Percentiles rank a stretch among this genome's conserved stretches.
Conservation (phyloP, 1,140 invertebrate genomes). For the Lepidostoma basale region DNA sequence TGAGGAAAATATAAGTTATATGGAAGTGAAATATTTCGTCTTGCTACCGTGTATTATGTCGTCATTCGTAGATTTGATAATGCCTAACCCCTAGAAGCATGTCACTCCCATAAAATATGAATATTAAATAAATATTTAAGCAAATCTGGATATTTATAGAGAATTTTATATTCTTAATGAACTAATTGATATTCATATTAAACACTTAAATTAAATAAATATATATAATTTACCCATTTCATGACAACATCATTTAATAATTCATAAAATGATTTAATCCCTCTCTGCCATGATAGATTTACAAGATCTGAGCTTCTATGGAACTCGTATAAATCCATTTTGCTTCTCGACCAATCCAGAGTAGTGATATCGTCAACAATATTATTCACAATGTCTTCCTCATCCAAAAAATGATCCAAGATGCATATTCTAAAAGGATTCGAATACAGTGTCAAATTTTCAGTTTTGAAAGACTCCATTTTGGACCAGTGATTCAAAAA, state of each 20-base stretch:
- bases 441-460: constrained; percentile 32
- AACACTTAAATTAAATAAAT: neutral
- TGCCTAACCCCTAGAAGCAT: too few species aligned
- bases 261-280: constrained; percentile 62
- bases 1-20: too few species aligned
- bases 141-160: too few species aligned
- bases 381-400: constrained; percentile 61
- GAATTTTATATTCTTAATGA: too few species aligned
- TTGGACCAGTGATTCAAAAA: constrained; percentile 35
- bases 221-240: constrained; percentile 56
- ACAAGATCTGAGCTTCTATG: constrained; percentile 71
- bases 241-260: constrained; percentile 64
- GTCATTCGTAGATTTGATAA: too few species aligned
- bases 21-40: too few species aligned
- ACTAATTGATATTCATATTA: neutral
- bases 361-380: constrained; percentile 67
- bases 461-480: neutral
- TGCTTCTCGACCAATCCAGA: constrained; percentile 68
- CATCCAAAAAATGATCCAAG: constrained; percentile 64
- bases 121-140: too few species aligned
- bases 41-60: too few species aligned
- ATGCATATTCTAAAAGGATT: constrained; percentile 64
- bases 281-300: constrained; percentile 60
- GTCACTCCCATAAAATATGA: too few species aligned
- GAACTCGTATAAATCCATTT: constrained; percentile 75